A percentile compares a stretch with the other conserved stretches of the same genome.
phyloP scores from a whole-genome alignment of 64 coral and sea anemone species.

The Actinia equina region DNA sequence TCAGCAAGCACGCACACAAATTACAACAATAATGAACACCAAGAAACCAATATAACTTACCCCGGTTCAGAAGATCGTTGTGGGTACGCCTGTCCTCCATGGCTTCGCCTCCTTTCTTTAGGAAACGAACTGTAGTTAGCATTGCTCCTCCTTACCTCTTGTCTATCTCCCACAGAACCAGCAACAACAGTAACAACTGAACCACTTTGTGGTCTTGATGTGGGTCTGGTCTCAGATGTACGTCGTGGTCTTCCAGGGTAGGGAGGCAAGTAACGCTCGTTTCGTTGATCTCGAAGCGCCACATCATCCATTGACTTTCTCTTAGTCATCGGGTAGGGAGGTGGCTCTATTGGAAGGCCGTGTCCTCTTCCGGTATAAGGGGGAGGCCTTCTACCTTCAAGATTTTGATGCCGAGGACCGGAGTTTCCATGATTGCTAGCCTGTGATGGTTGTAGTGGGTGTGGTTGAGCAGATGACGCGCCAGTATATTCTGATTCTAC shows the following conservation, averaged over 20 bases:
- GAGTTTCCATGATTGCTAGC: background rate
- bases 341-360: background rate
- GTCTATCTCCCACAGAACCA: background rate
- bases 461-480: background rate
- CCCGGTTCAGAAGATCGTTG: background rate
- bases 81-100: background rate
- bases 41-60: background rate
- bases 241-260: background rate
- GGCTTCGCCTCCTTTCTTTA: conserved; percentile 5
- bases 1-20: background rate
- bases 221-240: background rate
- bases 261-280: background rate
- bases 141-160: background rate
- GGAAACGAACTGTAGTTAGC: background rate
- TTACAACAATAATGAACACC: too few relatives aligned
- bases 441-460: background rate
- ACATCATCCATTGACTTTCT: conserved; percentile 9
- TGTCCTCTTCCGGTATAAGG: background rate
- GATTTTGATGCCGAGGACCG: background rate
- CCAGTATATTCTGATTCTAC: conserved; percentile 14
- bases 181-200: background rate
- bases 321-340: conserved; percentile 18
- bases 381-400: background rate
- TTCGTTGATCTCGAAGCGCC: background rate
- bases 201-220: conserved; percentile 1